Evolutionary conservation across 2,797 vertebrate genomes (phyloP), one percentile per base, ranked within the genome.

Genomic region (Sebastes paucispinis): DNA sequence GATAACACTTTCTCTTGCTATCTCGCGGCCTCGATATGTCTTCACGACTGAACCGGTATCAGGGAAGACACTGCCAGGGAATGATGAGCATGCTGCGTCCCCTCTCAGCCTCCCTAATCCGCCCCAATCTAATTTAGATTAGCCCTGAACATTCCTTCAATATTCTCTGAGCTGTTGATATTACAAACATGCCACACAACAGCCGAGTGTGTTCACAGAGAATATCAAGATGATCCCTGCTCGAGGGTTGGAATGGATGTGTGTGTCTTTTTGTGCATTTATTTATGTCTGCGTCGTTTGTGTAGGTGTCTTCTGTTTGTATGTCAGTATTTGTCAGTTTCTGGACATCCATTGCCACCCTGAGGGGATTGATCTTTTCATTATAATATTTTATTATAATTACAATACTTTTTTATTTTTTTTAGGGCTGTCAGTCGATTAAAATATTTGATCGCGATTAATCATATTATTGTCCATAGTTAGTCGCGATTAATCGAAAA

Each of bases 41-140:
- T 73, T 71, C 71, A 54, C 10, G 34, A 32, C 78, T 69, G 75
- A 69, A 65, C 36, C 25, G 18, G 29, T 25, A 57, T 66, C 12
- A 5, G 52, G 6, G 25, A 27, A 73, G 69, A 79, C 47, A 10
- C 43, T 39, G 81, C 69, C 74, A 32, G 69, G 77, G 81, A 89
- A 83, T 72, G 89, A 81, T 31, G 80, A 86, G 52, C 79, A 62
- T 0, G 71, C 79, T 2, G 65, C 85, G 70, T 65, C 75, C 60
- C 73, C 63, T 64, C 77, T 80, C 76, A 36, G 50, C 69, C 73
- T 62, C 81, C 59, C 63, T 84, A 83, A 88, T 89, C 84, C 81
- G 3, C 79, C 81, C 73, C 86, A 84, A 83, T 90, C 88, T 91
- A 68, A 90, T 91, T 84, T 87, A 88, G 90, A 88, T 88, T 84